phyloP scores from a whole-genome alignment of 1,140 invertebrate species.

The Helicoverpa zea region DNA sequence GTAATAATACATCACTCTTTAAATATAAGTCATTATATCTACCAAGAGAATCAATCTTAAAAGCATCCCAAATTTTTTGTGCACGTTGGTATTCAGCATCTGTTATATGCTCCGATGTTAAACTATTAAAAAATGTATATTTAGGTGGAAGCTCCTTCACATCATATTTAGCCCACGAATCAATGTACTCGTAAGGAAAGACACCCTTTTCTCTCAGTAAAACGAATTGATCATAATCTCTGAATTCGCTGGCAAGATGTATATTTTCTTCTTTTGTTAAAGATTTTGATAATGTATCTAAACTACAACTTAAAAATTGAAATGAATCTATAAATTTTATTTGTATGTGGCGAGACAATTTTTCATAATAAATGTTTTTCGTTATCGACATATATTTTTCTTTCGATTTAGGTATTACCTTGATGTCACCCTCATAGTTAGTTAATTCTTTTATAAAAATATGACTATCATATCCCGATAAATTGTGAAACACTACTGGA shows the following conservation, averaged over 20 bases:
- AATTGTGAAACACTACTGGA: not conserved
- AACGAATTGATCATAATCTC: not conserved
- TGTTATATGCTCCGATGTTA: not conserved
- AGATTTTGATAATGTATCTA: not conserved
- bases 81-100: slow-evolving; percentile 4
- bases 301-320: too few species aligned
- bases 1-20: not conserved
- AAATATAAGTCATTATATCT: slow-evolving; percentile 13
- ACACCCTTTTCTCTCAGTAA: not conserved
- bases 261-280: not conserved
- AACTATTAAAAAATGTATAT: not conserved
- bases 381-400: too few species aligned
- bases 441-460: too few species aligned
- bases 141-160: not conserved
- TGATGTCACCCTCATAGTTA: too few species aligned
- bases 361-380: too few species aligned
- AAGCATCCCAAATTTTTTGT: not conserved
- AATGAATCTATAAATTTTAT: too few species aligned
- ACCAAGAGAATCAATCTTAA: not conserved
- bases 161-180: not conserved
- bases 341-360: too few species aligned
- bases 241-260: not conserved
- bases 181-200: not conserved
- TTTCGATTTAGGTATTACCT: too few species aligned
- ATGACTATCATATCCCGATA: not conserved